Base-by-base conservation (phyloP, 2,888 invertebrate genomes). In the Stomorhina lunata region DNA sequence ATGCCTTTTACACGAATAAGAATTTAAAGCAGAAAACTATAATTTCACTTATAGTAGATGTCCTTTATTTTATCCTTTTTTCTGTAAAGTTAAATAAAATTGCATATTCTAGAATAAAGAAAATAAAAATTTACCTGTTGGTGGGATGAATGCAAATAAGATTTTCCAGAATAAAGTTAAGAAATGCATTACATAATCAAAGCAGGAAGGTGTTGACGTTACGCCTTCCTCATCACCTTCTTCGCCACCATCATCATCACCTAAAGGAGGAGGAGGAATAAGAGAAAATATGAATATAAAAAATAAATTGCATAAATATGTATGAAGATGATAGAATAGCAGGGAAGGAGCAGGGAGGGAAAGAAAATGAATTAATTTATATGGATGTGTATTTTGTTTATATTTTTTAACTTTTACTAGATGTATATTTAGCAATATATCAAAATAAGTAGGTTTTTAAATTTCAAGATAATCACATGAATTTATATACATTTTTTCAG, bases 131-230 rank as follows among this genome's bases (percentile, higher is more conserved):
- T 84, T 76, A 96, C 97, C 98, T 92, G 99, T 99, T 25, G 99
- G 99, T 87, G 99, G 99, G 84, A 99, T 96, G 91, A 98, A 96
- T 80, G 99, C 99, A 92, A 99, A 99, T 82, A 98, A 92, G 69
- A 99, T 93, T 92, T 99, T 99, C 99, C 99, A 99, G 92, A 99
- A 98, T 81, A 99, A 93, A 10, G 99, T 98, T 84, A 99, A 92
- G 89, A 97, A 95, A 92, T 99, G 99, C 93, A 99, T 95, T 79
- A 98, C 93, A 92, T 99, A 99, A 92, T 99, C 99, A 83, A 94
- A 93, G 88, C 96, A 95, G 25, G 97, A 96, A 15, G 97, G 98
- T 85, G 95, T 93, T 89, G 95, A 93, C 81, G 90, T 88, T 32
- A 89, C 90, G 4, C 88, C 94, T 3, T 92, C 94, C 1, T 93